Evolutionary conservation across 2,797 vertebrate genomes (phyloP), one percentile per base, ranked within the genome.

Genomic region (Carapus acus): DNA sequence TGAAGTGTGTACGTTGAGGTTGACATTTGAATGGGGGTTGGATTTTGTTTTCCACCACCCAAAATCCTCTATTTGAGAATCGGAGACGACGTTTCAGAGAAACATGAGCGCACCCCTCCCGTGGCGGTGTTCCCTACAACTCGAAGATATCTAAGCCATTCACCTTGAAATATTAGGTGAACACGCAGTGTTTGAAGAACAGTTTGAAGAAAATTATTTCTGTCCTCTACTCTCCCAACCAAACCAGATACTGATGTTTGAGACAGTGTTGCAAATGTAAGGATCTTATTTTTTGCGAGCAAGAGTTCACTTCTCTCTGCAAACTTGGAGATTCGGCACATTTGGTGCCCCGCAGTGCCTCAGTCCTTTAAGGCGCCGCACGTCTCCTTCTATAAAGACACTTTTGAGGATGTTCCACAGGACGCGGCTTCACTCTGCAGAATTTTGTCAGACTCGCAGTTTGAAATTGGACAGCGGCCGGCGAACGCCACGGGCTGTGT

Each of bases 1-100:
- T 60, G 1, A n/a, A 31, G 34, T 67, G 61, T 73, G 52, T 48
- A 66, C 64, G 74, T 69, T 57, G 71, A 17, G 31, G 43, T 21
- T 29, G 67, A 65, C 54, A 72, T 80, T 61, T 76, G 57, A 79
- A 76, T 60, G 43, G 58, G 34, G 44, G 73, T 29, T 17, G 41
- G 55, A 57, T 54, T 81, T 74, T 67, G 49, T 80, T 80, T 65
- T 67, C 73, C 27, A 39, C 75, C 71, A 58, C 39, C 74, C 56
- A 72, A 77, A 66, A 80, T 68, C 48, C 62, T 42, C 73, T 76
- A 67, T 65, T 73, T 78, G 62, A 73, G 77, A 75, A 62, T 67
- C 54, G 24, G 50, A 53, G 64, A 69, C 76, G 62, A 41, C 55
- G 61, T 81, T 76, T 81, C 64, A 9, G 23, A 65, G 62, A 72